phyloP scores from a whole-genome alignment of 2,888 invertebrate species.

The Torymus aiolomorphi region DNA sequence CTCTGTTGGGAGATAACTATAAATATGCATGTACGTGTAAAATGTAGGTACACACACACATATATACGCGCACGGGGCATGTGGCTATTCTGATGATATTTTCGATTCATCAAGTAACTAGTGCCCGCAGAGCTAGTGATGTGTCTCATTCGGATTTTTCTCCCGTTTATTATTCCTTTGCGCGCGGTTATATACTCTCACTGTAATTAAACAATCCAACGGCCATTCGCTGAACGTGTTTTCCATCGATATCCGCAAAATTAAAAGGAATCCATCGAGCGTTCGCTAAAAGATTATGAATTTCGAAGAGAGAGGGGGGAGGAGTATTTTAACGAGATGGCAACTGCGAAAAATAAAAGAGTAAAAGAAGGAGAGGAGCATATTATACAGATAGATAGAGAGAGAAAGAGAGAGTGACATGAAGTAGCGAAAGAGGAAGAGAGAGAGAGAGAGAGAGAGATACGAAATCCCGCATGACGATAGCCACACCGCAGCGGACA shows the following conservation, averaged over 20 bases:
- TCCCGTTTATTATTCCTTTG: too few species aligned
- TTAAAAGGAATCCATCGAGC: slow-evolving; percentile 35
- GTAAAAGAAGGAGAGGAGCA: background rate
- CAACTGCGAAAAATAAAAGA: background rate
- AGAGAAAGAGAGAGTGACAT: slow-evolving; percentile 34
- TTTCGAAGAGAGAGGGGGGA: background rate
- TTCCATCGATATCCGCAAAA: slow-evolving; percentile 36
- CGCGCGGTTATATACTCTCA: slow-evolving; percentile 2
- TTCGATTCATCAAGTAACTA: too few species aligned
- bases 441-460: slow-evolving; percentile 19
- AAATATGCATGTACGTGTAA: too few species aligned
- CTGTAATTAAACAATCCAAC: slow-evolving; percentile 44
- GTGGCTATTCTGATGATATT: too few species aligned
- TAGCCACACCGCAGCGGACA: slow-evolving; percentile 54
- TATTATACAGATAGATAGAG: background rate
- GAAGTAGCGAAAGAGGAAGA: slow-evolving; percentile 20
- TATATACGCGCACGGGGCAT: too few species aligned
- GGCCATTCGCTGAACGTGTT: slow-evolving; percentile 2
- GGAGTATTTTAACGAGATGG: background rate
- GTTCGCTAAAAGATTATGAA: slow-evolving; percentile 12
- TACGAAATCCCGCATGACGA: slow-evolving; percentile 60
- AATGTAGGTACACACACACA: too few species aligned
- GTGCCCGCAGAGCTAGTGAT: too few species aligned
- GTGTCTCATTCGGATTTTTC: too few species aligned
- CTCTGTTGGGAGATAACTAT: background rate